Base-by-base conservation (phyloP, 2,888 invertebrate genomes). In the Ceraclea dissimilis region DNA sequence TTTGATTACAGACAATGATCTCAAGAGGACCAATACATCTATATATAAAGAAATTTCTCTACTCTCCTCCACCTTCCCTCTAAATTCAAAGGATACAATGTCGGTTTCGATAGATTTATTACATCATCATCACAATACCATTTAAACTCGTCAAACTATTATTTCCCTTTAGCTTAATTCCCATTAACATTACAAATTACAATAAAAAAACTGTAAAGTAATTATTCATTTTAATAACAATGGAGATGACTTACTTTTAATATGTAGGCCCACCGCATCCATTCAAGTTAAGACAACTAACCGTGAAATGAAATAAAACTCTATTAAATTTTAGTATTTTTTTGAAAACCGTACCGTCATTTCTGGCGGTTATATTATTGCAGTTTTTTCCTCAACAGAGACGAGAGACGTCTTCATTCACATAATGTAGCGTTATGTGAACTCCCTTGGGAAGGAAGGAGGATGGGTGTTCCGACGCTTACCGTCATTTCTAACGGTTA, bases 91-190 rank as follows among this genome's bases (percentile, higher is more conserved):
- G 54, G 49, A 48, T 17, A 39, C 44, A 17, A 22, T 51, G 51
- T 58, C 58, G 56, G 49, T 18, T 49, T 34, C 19, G 53, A 60
- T 56, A 60, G 60, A 60, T 60, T 60, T 60, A 60, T 60, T 58
- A 54, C 60, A 54, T 56, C 58, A 49, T 56, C 56, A 49, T 52
- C 39, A 54, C 50, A 5, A 16, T 39, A 8, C 39, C 5, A 39
- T 16, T 39, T 13, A 8, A 39, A 16, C 60, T 56, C 58, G 60
- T 58, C 60, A 60, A 58, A 60, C 52, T 53, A 56, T 52, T 58
- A 57, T 52, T 47, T 26, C 54, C 59, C 51, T 54, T 60, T 60
- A 60, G 49, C 56, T 22, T 46, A 58, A 47, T 44, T 21, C 26
- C 49, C 57, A 57, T 57, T 54, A 57, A 57, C 51, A 57, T 33